Evolutionary conservation across 2,113 vertebrate genomes (phyloP), one percentile per base, ranked within the genome.

Genomic region (Aphyosemion australe): DNA sequence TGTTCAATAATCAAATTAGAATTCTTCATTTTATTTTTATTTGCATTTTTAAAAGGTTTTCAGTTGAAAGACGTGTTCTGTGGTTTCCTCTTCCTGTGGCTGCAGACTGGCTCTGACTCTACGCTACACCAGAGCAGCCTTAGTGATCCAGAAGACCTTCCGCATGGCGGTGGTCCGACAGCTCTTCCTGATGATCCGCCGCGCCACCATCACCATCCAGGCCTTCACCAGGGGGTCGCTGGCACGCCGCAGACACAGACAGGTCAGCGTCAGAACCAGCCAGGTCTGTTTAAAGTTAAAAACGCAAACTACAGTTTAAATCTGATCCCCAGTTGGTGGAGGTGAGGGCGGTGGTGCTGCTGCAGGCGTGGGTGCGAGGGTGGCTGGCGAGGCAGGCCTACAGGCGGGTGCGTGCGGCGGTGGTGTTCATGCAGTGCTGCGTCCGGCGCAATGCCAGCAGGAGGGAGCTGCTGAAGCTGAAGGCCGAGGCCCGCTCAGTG

Each of bases 341-440:
- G 3, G 87, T 92, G 58, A 66, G 48, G 16, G 88, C 91, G 3
- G 91, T 92, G 0, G 65, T 90, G 60, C 5, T 89, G 62, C 50
- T 93, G 20, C 93, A 93, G 85, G 88, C 91, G 0, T 72, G 64
- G 0, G 90, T 92, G 21, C 83, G 93, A 10, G 92, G 92, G 42
- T 94, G 94, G 93, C 56, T 93, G 82, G 91, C 89, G 3, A 79
- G 79, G 5, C 49, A 3, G 16, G 43, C 0, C 2, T 94, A 86
- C 18, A 1, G 34, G 41, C 86, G 76, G 0, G 39, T 93, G 0
- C 74, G 59, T 0, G 8, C 59, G 0, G 90, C 92, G 0, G 82
- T 84, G 54, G 54, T 94, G 59, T 83, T 87, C 69, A 69, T 89
- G 84, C 93, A 94, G 87, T 89, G 93, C 78, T 94, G 94, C 49